Evolutionary conservation across 2,113 vertebrate genomes (phyloP), one percentile per base, ranked within the genome.

Genomic region (Upupa epops): DNA sequence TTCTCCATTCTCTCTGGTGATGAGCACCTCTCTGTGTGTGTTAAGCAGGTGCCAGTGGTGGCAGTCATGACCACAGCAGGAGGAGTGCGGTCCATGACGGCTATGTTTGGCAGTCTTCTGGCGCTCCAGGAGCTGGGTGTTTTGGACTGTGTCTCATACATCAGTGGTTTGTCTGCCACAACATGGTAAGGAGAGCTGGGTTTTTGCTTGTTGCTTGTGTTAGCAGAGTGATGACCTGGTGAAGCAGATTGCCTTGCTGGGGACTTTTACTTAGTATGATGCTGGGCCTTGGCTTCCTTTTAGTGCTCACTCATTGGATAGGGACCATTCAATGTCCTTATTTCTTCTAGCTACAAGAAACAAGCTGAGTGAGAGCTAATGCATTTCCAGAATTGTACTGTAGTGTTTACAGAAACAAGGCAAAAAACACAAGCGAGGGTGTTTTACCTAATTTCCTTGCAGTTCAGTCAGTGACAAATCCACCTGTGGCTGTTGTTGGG

Each of bases 81-180:
- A 10, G 98, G 98, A 21, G 79, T 97, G 56, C 79, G 98, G 60
- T 98, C 98, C 31, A 98, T 98, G 98, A 98, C 96, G 0, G 95
- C 97, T 1, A 90, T 98, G 82, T 97, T 95, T 3, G 98, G 98
- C n/a, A 97, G 97, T 32, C 95, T 99, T 17, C 96, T 89, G 92
- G 98, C 94, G 19, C 97, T 99, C 60, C 97, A 98, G 97, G 96
- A 97, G 22, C 85, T 98, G 52, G 98, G 97, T 40, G 90, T 99
- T 75, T 72, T 99, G 70, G 98, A 99, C 70, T 97, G 98, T 34
- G 80, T 97, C 55, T 98, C 96, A 13, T 99, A 99, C 88, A 96
- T 99, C 69, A 97, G 97, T 34, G 98, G 98, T 32, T 97, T 98
- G 58, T 99, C 98, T 8, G 98, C 98, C 32, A 98, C 98, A 37